Evolutionary conservation across 1,140 invertebrate species (phyloP).

Genomic region (Hypsibius dujardini): DNA sequence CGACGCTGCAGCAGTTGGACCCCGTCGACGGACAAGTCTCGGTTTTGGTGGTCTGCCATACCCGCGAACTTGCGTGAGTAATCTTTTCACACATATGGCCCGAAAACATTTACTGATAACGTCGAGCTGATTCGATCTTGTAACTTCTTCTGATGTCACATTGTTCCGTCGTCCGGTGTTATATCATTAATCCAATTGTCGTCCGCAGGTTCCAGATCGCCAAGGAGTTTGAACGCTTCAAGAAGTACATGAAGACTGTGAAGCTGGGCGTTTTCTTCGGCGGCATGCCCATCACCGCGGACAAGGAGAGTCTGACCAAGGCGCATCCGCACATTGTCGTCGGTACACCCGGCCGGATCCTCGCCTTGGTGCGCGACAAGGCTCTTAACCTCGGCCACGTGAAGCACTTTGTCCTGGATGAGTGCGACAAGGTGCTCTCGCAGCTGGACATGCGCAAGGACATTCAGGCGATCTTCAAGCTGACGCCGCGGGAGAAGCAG

Average conservation of each 20-base stretch:
- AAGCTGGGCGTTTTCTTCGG: constrained; percentile 94
- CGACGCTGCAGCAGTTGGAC: constrained; percentile 88
- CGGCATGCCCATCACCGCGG: constrained; percentile 83
- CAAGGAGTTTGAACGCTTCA: constrained; percentile 95
- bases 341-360: constrained; percentile 84
- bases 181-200: too few relatives aligned
- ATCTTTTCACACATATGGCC: neutral
- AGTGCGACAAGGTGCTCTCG: constrained; percentile 97
- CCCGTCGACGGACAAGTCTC: constrained; percentile 87
- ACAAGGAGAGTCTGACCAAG: constrained; percentile 81
- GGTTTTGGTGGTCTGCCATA: constrained; percentile 94
- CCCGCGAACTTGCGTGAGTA: constrained; percentile 64
- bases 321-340: constrained; percentile 94
- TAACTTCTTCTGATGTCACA: too few relatives aligned
- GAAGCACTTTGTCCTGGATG: constrained; percentile 94
- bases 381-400: constrained; percentile 78
- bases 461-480: constrained; percentile 98
- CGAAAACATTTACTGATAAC: too few relatives aligned
- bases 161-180: too few relatives aligned
- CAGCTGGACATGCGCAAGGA: constrained; percentile 93
- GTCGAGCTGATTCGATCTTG: too few relatives aligned
- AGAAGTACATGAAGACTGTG: constrained; percentile 84
- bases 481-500: constrained; percentile 97
- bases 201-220: constrained; percentile 74
- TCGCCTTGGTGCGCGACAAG: constrained; percentile 74